Evolutionary conservation across 2,888 invertebrate genomes (phyloP).

Genomic region (Magallana nippona): DNA sequence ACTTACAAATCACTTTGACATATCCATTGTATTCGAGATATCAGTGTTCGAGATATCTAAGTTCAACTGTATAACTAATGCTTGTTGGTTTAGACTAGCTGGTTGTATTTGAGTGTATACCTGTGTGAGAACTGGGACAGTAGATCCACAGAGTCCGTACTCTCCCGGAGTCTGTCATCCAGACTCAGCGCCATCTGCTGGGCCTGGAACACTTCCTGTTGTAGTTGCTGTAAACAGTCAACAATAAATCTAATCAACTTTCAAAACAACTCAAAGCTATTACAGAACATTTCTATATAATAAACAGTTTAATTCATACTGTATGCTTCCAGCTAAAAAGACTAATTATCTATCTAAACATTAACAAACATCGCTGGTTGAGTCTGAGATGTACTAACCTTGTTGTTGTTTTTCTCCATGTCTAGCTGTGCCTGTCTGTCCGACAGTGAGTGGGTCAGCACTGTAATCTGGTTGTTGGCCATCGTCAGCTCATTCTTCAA

Average conservation of each 20-base stretch:
- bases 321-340: too few relatives aligned
- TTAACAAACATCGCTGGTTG: neutral
- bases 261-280: too few relatives aligned
- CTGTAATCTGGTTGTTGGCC: slow-evolving; percentile 64
- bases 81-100: neutral
- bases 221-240: slow-evolving; percentile 55
- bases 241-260: neutral
- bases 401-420: slow-evolving; percentile 21
- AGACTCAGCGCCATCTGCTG: slow-evolving; percentile 70
- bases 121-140: slow-evolving; percentile 63
- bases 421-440: slow-evolving; percentile 36
- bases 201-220: slow-evolving; percentile 67
- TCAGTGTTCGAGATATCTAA: too few relatives aligned
- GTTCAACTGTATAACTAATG: too few relatives aligned
- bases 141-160: slow-evolving; percentile 54
- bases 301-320: too few relatives aligned
- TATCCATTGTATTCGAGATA: too few relatives aligned
- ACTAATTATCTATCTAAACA: too few relatives aligned
- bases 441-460: slow-evolving; percentile 67
- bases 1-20: too few relatives aligned
- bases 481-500: slow-evolving; percentile 62
- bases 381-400: neutral
- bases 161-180: slow-evolving; percentile 66
- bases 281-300: too few relatives aligned
- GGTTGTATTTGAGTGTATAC: slow-evolving; percentile 48